These are phyloP conservation scores for Watsonalla cultraria DNA, from an alignment of 2,888 invertebrate species.

Conservation along the genomic window DNA sequence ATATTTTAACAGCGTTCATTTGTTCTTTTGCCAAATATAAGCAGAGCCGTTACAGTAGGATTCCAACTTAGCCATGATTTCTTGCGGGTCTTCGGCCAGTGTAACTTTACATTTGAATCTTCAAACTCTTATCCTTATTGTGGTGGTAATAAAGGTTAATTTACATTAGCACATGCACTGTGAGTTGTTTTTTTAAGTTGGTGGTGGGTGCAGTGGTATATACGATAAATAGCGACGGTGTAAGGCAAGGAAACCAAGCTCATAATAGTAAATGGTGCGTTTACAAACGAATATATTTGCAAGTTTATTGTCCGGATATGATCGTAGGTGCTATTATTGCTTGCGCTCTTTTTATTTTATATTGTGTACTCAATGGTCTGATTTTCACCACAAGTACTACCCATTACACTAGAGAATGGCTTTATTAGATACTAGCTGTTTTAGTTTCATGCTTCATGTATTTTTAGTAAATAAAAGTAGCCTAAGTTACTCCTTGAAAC, in stretches of 20 bases:
- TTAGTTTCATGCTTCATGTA: too few species aligned
- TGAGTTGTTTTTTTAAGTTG: constrained; percentile 5
- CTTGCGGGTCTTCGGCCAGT: constrained; percentile 30
- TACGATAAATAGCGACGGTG: constrained; percentile 43
- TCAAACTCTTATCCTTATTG: constrained; percentile 4
- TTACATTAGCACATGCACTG: background rate
- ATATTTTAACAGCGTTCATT: constrained; percentile 44
- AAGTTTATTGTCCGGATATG: constrained; percentile 50
- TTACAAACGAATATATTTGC: constrained; percentile 52
- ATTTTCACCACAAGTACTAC: background rate
- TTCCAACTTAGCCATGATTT: constrained; percentile 46
- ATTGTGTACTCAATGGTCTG: background rate
- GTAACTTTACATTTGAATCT: constrained; percentile 10
- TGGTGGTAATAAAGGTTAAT: background rate
- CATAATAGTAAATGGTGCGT: constrained; percentile 61
- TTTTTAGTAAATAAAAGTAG: too few species aligned
- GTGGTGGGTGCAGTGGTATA: constrained; percentile 29
- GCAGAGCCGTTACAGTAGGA: constrained; percentile 22
- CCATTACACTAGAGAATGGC: too few species aligned
- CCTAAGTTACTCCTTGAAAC: too few species aligned
- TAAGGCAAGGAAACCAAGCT: constrained; percentile 44
- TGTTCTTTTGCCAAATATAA: constrained; percentile 57
- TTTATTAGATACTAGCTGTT: too few species aligned
- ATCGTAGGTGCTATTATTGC: constrained; percentile 36
- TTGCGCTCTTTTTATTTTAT: constrained; percentile 16